Conservation (phyloP, 2,888 invertebrate species). For the Copidosoma aretas region DNA sequence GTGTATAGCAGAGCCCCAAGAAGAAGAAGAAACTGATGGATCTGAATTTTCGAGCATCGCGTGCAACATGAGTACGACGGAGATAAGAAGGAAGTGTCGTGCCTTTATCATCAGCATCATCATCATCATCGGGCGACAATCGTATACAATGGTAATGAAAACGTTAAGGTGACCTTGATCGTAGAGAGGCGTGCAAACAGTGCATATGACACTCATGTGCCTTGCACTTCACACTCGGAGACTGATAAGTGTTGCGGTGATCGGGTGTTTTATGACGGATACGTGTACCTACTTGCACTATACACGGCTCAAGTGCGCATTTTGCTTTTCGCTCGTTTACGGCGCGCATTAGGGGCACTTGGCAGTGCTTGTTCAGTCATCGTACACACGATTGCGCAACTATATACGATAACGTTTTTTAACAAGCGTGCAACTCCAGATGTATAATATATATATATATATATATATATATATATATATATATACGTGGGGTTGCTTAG, state of each 20-base stretch:
- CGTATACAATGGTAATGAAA: slow-evolving; percentile 39
- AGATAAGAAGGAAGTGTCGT: slow-evolving; percentile 5
- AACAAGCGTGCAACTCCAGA: slow-evolving; percentile 5
- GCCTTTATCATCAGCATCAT: too few species aligned
- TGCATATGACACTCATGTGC: slow-evolving; percentile 19
- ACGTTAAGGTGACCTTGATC: slow-evolving; percentile 39
- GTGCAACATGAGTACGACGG: neutral
- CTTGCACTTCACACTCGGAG: slow-evolving; percentile 6
- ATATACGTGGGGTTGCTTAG: too few species aligned
- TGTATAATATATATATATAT: too few species aligned
- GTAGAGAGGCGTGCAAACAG: slow-evolving; percentile 32
- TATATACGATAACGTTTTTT: neutral
- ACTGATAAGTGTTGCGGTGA: slow-evolving; percentile 36
- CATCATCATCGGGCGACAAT: slow-evolving; percentile 17
- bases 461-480: neutral
- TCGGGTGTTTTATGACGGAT: slow-evolving; percentile 33
- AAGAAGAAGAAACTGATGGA: slow-evolving; percentile 10
- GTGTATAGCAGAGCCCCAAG: too few species aligned
- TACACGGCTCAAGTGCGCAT: slow-evolving; percentile 12
- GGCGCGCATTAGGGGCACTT: neutral
- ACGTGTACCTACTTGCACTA: too few species aligned
- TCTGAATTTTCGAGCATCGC: neutral
- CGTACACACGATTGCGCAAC: neutral
- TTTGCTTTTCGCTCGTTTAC: slow-evolving; percentile 26
- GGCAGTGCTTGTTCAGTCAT: slow-evolving; percentile 10